Evolutionary conservation across 2,888 invertebrate genomes (phyloP).

Genomic region (Oxytorus armatus): DNA sequence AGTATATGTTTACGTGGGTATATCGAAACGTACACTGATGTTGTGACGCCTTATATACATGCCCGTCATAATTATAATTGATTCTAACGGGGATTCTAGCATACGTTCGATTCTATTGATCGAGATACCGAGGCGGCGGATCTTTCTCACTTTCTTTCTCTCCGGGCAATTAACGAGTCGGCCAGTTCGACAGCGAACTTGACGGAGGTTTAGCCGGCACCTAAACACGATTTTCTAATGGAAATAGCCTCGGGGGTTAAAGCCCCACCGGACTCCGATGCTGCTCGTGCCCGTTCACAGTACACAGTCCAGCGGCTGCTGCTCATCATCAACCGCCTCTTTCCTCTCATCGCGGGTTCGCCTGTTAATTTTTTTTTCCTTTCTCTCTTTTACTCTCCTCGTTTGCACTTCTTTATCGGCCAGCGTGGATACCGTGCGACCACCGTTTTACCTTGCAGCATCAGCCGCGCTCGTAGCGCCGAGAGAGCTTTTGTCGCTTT

Average conservation of each 20-base stretch:
- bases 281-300: conserved; percentile 57
- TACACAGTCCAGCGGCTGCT: conserved; percentile 42
- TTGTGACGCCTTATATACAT: conserved; percentile 70
- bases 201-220: conserved; percentile 63
- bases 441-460: conserved; percentile 33
- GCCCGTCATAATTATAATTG: conserved; percentile 81
- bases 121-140: conserved; percentile 75
- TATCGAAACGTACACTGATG: conserved; percentile 42
- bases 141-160: conserved; percentile 45
- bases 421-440: conserved; percentile 27
- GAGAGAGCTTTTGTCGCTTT: conserved; percentile 57
- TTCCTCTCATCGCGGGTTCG: conserved; percentile 43
- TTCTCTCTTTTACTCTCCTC: conserved; percentile 19
- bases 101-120: conserved; percentile 73
- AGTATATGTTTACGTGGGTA: not conserved
- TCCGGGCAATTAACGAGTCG: conserved; percentile 58
- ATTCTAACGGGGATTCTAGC: conserved; percentile 76
- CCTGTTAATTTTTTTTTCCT: conserved; percentile 61
- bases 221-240: conserved; percentile 65
- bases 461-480: conserved; percentile 26
- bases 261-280: conserved; percentile 34
- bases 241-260: conserved; percentile 58
- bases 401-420: conserved; percentile 46
- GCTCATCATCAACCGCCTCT: conserved; percentile 24
- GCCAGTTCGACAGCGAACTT: conserved; percentile 57